Conservation (phyloP, 2,888 invertebrate species). For the Rotaria macrura region DNA sequence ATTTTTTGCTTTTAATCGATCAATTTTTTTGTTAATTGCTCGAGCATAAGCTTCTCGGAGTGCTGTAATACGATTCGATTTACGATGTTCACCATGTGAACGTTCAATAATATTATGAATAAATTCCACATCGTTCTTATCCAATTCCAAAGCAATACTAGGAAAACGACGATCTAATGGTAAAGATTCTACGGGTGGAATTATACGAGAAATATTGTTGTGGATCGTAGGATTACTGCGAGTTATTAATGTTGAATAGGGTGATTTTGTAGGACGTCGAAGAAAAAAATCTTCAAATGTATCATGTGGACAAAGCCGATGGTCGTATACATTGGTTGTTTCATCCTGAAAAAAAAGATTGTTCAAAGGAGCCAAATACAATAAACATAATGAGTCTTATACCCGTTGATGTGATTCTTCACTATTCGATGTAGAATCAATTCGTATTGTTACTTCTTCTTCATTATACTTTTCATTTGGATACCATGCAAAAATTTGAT, state of each 20-base stretch:
- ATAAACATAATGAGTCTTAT: not conserved
- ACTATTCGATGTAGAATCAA: not conserved
- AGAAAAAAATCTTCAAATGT: constrained; percentile 6
- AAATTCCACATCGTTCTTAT: constrained; percentile 11
- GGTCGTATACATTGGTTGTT: not conserved
- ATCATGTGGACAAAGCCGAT: not conserved
- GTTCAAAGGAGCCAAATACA: not conserved
- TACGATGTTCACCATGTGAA: not conserved
- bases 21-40: not conserved
- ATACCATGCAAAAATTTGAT: not conserved
- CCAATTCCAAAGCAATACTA: not conserved
- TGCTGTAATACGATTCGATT: not conserved
- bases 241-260: not conserved
- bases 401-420: not conserved
- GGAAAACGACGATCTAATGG: not conserved
- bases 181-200: not conserved
- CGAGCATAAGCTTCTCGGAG: not conserved
- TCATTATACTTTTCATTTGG: not conserved
- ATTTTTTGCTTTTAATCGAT: not conserved
- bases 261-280: not conserved
- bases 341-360: not conserved
- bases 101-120: not conserved
- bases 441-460: not conserved
- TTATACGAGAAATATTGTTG: not conserved
- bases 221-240: not conserved